Conservation (phyloP, 2,888 invertebrate species). For the Erebia palarica region DNA sequence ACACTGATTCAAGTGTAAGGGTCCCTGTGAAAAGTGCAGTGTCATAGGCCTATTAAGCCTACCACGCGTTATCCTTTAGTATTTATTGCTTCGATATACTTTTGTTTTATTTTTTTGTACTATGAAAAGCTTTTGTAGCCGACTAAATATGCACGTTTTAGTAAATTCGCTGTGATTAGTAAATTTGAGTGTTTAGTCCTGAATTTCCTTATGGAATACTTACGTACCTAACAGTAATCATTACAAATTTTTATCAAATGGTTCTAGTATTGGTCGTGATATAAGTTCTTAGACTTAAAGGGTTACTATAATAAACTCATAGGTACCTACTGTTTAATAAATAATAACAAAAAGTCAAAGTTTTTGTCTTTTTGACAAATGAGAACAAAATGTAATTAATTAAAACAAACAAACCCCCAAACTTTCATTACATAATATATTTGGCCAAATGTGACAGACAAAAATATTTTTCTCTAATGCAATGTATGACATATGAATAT, state of each 20-base stretch:
- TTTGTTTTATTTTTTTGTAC: slow-evolving; percentile 12
- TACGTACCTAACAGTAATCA: neutral
- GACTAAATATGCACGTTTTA: slow-evolving; percentile 21
- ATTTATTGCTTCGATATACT: slow-evolving; percentile 25
- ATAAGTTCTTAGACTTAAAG: neutral
- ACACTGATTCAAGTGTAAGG: no score
- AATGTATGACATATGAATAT: slow-evolving; percentile 13
- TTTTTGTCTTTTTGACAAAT: no score
- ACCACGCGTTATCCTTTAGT: slow-evolving; percentile 28
- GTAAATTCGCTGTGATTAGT: neutral
- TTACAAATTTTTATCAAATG: neutral
- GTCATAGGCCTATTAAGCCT: no score
- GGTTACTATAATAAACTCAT: no score
- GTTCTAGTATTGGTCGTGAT: neutral
- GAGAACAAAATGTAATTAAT: neutral
- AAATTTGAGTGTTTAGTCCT: neutral
- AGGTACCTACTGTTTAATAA: no score
- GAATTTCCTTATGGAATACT: neutral
- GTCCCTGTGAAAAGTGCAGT: no score
- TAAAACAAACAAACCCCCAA: neutral
- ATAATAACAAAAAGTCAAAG: no score
- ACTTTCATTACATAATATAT: neutral
- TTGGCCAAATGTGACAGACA: neutral
- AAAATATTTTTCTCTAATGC: slow-evolving; percentile 13
- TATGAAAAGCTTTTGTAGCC: slow-evolving; percentile 25